These are phyloP conservation scores for Dynastes tityus DNA, from an alignment of 2,888 invertebrate genomes.

Conservation along the genomic window DNA sequence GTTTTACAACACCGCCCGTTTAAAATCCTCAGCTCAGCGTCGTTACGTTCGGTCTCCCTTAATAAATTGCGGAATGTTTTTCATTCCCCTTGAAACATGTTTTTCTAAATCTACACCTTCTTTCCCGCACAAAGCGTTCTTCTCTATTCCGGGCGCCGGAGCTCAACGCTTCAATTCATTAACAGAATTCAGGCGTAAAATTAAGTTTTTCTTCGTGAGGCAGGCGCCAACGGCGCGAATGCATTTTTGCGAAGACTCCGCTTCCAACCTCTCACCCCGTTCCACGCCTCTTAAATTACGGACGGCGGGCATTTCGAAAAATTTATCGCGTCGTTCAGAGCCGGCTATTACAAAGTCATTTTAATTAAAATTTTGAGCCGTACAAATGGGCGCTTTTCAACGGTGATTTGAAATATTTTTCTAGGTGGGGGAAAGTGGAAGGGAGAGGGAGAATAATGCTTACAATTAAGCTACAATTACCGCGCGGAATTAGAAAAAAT, in stretches of 20 bases:
- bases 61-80: conserved; percentile 40
- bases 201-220: conserved; percentile 34
- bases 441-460: neutral
- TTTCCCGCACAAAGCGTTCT: neutral
- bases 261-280: neutral
- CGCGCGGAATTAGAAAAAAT: neutral
- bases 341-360: conserved; percentile 26
- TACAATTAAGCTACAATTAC: neutral
- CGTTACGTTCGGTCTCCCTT: neutral
- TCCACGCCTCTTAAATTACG: conserved; percentile 2
- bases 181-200: conserved; percentile 44
- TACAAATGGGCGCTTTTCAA: conserved; percentile 9
- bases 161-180: conserved; percentile 40
- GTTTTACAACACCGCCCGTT: too few relatives aligned
- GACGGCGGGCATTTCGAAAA: conserved; percentile 23
- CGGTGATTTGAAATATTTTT: neutral
- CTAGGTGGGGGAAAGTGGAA: neutral
- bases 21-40: too few relatives aligned
- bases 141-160: neutral
- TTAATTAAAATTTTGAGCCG: conserved; percentile 36
- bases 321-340: conserved; percentile 25
- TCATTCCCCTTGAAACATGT: conserved; percentile 30
- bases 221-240: conserved; percentile 21
- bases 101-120: conserved; percentile 13
- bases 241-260: conserved; percentile 40